phyloP scores from a whole-genome alignment of 2,888 invertebrate genomes.

The Chrysodeixis includens region DNA sequence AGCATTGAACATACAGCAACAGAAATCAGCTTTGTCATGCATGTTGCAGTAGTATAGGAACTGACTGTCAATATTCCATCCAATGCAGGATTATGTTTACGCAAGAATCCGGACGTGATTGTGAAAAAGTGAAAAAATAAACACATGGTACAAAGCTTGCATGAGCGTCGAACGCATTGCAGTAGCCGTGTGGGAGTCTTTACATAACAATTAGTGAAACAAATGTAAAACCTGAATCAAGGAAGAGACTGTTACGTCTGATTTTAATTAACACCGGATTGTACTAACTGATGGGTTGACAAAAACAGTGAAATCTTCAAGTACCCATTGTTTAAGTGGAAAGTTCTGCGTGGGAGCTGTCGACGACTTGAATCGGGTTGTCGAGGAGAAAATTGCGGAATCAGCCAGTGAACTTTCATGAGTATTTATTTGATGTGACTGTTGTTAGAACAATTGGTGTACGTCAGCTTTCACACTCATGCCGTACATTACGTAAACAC shows the following conservation, averaged over 20 bases:
- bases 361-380: constrained; percentile 68
- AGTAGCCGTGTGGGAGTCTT: constrained; percentile 64
- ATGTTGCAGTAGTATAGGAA: constrained; percentile 32
- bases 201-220: constrained; percentile 64
- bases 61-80: constrained; percentile 26
- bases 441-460: constrained; percentile 40
- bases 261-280: constrained; percentile 76
- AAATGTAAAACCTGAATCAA: constrained; percentile 63
- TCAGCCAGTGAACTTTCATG: constrained; percentile 66
- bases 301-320: constrained; percentile 87
- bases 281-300: constrained; percentile 73
- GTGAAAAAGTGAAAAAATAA: constrained; percentile 46
- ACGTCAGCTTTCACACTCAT: constrained; percentile 43
- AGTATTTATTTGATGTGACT: constrained; percentile 53
- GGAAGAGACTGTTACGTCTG: constrained; percentile 76
- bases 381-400: constrained; percentile 79
- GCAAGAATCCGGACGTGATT: constrained; percentile 50
- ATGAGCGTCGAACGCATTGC: constrained; percentile 42
- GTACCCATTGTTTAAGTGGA: constrained; percentile 82
- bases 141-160: constrained; percentile 44
- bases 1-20: constrained; percentile 32
- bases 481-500: constrained; percentile 39
- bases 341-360: constrained; percentile 82
- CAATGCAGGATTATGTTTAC: constrained; percentile 42
- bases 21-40: constrained; percentile 35